Evolutionary conservation across 2,888 invertebrate genomes (phyloP).

Genomic region (Griposia aprilina): DNA sequence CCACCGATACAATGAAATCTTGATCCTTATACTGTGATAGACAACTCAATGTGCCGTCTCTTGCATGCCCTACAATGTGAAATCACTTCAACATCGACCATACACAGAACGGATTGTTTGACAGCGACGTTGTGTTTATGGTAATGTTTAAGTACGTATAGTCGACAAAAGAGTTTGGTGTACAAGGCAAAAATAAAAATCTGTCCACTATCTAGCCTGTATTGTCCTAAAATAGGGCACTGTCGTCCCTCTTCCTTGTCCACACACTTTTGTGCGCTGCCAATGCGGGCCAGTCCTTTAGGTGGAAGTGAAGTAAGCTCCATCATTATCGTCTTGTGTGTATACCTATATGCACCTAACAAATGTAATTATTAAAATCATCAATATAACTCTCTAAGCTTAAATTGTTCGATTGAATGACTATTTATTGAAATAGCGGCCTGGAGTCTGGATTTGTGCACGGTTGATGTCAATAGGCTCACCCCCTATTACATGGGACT

Average conservation of each 20-base stretch:
- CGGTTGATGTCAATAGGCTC: no score
- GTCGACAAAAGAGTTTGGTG: conserved; percentile 4
- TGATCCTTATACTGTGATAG: conserved; percentile 63
- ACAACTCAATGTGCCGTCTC: conserved; percentile 62
- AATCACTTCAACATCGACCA: conserved; percentile 60
- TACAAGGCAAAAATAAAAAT: neutral
- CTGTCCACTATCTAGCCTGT: neutral
- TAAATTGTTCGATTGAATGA: no score
- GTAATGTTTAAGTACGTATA: conserved; percentile 48
- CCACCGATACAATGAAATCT: conserved; percentile 63
- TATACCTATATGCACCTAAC: no score
- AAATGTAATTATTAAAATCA: no score
- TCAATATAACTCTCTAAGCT: no score
- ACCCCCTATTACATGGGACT: no score
- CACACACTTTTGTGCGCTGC: neutral
- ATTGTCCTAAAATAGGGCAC: neutral
- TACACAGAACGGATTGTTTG: conserved; percentile 60
- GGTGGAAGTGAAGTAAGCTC: neutral
- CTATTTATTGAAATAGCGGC: no score
- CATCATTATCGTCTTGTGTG: neutral
- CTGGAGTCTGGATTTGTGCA: no score
- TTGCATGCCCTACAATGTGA: conserved; percentile 59
- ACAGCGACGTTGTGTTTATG: conserved; percentile 62
- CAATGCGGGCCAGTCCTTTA: neutral
- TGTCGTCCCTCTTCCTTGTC: neutral